phyloP scores from a whole-genome alignment of 2,113 vertebrate species.

The Origma solitaria region DNA sequence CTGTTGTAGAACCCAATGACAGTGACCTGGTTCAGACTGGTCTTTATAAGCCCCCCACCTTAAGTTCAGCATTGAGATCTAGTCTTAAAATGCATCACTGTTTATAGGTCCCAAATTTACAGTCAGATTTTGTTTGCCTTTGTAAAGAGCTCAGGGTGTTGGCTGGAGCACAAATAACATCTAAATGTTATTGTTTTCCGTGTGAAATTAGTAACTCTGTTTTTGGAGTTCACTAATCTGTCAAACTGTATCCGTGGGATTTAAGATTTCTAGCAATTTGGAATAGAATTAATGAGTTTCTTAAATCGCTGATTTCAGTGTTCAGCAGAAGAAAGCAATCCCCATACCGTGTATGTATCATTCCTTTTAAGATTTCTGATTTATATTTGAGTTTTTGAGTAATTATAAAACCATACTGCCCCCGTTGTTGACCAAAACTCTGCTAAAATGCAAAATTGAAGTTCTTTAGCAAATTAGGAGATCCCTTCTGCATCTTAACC shows the following conservation, averaged over 20 bases:
- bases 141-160: background rate
- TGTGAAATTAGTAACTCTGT: background rate
- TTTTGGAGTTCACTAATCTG: background rate
- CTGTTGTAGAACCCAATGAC: background rate
- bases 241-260: background rate
- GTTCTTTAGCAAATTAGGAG: background rate
- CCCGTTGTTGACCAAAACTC: fast-evolving
- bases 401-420: background rate
- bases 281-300: background rate
- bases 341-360: fast-evolving
- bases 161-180: background rate
- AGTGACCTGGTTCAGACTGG: background rate
- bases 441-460: background rate
- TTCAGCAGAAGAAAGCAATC: background rate
- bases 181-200: background rate
- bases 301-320: background rate
- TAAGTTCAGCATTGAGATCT: background rate
- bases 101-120: background rate
- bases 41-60: background rate
- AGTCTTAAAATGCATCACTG: background rate
- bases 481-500: background rate
- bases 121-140: background rate
- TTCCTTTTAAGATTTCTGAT: background rate
- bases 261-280: background rate
- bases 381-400: background rate